Percentiles rank a stretch among this genome's conserved stretches.
phyloP scores from a whole-genome alignment of 2,113 vertebrate genomes.

The Barnardius zonarius region DNA sequence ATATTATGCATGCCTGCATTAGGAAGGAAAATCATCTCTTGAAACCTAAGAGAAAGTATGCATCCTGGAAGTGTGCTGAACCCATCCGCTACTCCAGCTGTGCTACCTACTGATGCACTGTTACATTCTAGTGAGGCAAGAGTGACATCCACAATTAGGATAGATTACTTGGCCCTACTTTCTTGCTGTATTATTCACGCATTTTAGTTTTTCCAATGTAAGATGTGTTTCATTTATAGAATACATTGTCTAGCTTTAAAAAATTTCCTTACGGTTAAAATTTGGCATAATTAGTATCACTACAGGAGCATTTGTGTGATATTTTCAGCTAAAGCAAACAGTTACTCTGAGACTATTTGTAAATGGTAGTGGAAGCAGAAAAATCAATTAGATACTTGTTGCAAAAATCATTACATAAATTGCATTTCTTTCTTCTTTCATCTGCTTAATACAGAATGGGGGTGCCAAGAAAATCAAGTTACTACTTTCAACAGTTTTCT shows the following conservation, averaged over 20 bases:
- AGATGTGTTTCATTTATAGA: background rate
- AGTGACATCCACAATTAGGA: background rate
- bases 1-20: background rate
- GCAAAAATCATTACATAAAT: background rate
- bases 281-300: background rate
- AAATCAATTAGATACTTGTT: slow-evolving; percentile 32
- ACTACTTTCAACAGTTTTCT: background rate
- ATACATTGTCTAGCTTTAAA: background rate
- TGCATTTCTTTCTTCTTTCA: background rate
- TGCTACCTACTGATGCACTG: background rate
- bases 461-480: slow-evolving; percentile 13
- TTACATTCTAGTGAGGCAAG: background rate
- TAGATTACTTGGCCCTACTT: background rate
- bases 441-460: background rate
- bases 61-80: background rate
- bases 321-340: background rate
- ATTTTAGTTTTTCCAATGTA: background rate
- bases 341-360: background rate
- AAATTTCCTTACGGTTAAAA: background rate
- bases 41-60: background rate
- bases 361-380: slow-evolving; percentile 3
- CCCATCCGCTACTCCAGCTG: background rate
- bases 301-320: background rate
- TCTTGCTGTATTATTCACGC: background rate
- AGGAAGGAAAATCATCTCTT: background rate